A percentile compares a stretch with the other conserved stretches of the same genome.
phyloP scores from a whole-genome alignment of 1,140 invertebrate species.

The Tachypleus tridentatus region DNA sequence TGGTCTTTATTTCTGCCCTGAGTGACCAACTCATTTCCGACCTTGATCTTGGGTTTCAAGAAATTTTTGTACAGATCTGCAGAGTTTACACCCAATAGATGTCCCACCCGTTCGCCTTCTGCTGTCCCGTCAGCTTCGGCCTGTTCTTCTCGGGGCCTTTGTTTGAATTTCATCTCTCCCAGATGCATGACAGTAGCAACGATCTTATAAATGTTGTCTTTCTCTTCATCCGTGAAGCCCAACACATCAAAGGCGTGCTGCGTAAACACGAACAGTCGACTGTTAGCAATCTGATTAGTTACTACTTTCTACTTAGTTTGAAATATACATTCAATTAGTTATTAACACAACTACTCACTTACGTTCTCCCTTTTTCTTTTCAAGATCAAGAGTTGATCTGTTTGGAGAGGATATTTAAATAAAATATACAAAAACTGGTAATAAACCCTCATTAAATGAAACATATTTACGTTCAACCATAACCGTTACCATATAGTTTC shows the following conservation, averaged over 20 bases:
- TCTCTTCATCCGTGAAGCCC: conserved; percentile 45
- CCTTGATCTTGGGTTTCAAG: conserved; percentile 47
- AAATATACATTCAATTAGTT: too few relatives aligned
- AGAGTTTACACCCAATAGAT: conserved; percentile 44
- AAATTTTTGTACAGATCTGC: conserved; percentile 45
- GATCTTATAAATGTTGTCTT: conserved; percentile 45
- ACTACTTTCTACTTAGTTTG: too few relatives aligned
- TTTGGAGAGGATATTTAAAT: too few relatives aligned
- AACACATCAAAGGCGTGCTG: conserved; percentile 46
- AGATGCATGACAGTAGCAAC: conserved; percentile 49
- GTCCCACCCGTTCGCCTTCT: conserved; percentile 46
- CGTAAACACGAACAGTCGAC: too few relatives aligned
- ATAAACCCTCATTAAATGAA: too few relatives aligned
- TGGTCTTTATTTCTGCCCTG: conserved; percentile 48
- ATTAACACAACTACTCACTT: too few relatives aligned
- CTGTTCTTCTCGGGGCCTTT: conserved; percentile 48
- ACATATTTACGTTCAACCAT: too few relatives aligned
- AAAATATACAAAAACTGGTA: too few relatives aligned
- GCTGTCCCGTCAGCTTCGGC: conserved; percentile 49
- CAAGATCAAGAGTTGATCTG: too few relatives aligned
- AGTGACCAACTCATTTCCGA: conserved; percentile 45
- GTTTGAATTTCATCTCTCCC: conserved; percentile 50
- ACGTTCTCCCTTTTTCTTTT: too few relatives aligned
- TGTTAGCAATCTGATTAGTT: too few relatives aligned
- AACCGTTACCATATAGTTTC: too few relatives aligned